Evolutionary conservation across 2,888 invertebrate species (phyloP), one percentile per base, ranked within the genome.

Genomic region (Brachyopa scutellaris): DNA sequence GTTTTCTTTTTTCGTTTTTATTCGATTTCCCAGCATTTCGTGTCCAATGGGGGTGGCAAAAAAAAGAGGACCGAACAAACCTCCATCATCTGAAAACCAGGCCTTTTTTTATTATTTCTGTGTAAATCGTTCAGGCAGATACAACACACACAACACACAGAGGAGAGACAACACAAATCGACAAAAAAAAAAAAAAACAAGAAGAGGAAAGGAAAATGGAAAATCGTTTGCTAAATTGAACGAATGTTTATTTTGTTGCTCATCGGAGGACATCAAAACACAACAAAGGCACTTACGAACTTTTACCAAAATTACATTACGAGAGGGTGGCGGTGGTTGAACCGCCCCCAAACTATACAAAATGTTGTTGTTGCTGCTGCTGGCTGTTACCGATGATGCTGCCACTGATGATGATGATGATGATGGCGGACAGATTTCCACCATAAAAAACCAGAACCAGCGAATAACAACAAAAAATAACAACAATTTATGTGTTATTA

Each of bases 401-500:
- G 33, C 2, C 26, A 26, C 47, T 49, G 61, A 53, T 82, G 64
- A 76, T 80, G 80, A 80, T 73, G 80, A 74, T 69, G 80, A 80
- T 77, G 82, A 82, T 82, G 82, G 82, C 82, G 77, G 77, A 77
- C 82, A 82, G 82, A 82, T 82, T 82, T 72, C 47, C 64, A 47
- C 82, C 61, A 82, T 82, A 82, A 82, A 77, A 80, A 80, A 66
- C 53, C n/a, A 17, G 11, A 57, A 36, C 23, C 47, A 33, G 5
- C 53, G 47, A 47, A 49, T 51, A 57, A 42, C 40, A 74, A 59
- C 42, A 53, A 62, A n/a, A 13, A 42, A 26, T 21, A 74, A 80
- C 79, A 82, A 77, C 82, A 82, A 77, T 77, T 82, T 82, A 77
- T 82, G 77, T 82, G 82, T 72, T 82, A 82, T 82, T 82, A 82